Evolutionary conservation across 2,888 invertebrate genomes (phyloP), one percentile per base, ranked within the genome.

Genomic region (Baccha elongata): DNA sequence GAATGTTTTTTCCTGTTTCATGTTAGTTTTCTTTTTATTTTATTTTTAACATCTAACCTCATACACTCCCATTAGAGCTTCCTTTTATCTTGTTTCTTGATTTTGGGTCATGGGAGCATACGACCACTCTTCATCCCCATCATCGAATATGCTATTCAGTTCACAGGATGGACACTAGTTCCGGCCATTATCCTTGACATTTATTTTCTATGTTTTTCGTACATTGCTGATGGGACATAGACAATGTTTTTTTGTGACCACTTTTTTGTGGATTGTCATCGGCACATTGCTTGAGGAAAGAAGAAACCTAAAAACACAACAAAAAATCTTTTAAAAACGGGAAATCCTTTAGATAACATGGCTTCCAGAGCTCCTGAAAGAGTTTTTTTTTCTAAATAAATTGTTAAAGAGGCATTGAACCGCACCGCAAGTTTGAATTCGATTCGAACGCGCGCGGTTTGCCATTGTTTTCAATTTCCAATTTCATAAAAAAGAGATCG

Each of bases 181-280:
- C 68, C 79, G 68, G 79, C 53, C 55, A 79, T 73, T 79, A 73
- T 79, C 79, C 79, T 79, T 73, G 73, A 79, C 73, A 79, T 79
- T 73, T 73, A 23, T 48, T 35, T 64, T 21, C 46, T 48, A 21
- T 19, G 10, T 35, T 60, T 21, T n/a, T 42, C 15, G 10, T 17
- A n/a, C 60, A 10, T 2, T 7, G 26, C 21, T 29, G 50, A 44
- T 19, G 19, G 17, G 8, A 11, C 19, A 19, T 44, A 44, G 44
- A 44, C 44, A 32, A n/a, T 17, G 19, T 37, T 42, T 4, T 42
- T 60, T 17, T 44, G 60, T 29, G 60, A 44, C 60, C 60, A 44
- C 60, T 44, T 44, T 44, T 42, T 19, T 44, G n/a, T n/a, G 19
- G 44, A 42, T 42, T 29, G 42, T 60, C 58, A 60, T 42, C 26